A percentile compares a stretch with the other conserved stretches of the same genome.
Conservation (phyloP, 1,140 invertebrate genomes). For the Cydia strobilella region DNA sequence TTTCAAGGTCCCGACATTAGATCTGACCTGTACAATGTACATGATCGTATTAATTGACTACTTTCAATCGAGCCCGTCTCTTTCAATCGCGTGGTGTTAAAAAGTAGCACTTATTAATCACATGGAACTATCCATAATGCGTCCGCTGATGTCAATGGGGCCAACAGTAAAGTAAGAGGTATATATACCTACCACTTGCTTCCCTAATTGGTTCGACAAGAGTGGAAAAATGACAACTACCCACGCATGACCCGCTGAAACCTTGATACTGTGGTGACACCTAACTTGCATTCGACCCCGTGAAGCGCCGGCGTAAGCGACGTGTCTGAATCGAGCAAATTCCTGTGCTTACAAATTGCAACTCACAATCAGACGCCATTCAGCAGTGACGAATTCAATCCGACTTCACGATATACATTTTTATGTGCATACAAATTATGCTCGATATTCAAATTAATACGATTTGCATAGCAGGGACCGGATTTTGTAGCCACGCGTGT, state of each 20-base stretch:
- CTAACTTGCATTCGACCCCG: conserved; percentile 22
- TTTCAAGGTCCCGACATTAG: too few species aligned
- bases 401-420: conserved; percentile 19
- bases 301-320: conserved; percentile 20
- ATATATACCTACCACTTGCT: too few species aligned
- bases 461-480: conserved; percentile 7
- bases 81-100: too few species aligned
- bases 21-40: too few species aligned
- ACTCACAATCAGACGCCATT: conserved; percentile 43
- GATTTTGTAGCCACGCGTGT: conserved; percentile 10
- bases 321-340: conserved; percentile 36
- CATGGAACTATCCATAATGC: too few species aligned
- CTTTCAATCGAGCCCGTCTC: too few species aligned
- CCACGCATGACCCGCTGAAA: not conserved
- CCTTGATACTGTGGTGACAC: not conserved
- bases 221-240: not conserved
- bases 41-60: too few species aligned
- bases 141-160: too few species aligned
- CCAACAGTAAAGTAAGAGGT: too few species aligned
- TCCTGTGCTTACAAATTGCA: conserved; percentile 41
- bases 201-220: not conserved
- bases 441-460: conserved; percentile 30
- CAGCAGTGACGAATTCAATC: conserved; percentile 32
- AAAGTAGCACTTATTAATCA: too few species aligned
- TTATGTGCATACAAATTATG: conserved; percentile 31